phyloP scores from a whole-genome alignment of 2,888 invertebrate genomes.

The Ichneumoninae sp. region DNA sequence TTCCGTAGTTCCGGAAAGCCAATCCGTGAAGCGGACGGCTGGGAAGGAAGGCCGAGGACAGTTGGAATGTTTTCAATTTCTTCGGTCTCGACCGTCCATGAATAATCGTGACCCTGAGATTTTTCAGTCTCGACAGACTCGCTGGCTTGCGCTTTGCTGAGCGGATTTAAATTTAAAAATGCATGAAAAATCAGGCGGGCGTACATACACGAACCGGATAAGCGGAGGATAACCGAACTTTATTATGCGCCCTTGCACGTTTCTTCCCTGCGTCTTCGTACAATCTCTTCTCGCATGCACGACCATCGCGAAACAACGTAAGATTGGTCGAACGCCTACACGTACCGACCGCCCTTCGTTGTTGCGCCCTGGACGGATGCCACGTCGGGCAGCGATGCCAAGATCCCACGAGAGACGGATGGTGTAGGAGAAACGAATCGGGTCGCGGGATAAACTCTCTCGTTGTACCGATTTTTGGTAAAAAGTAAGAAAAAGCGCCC shows the following conservation, averaged over 20 bases:
- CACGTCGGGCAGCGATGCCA: conserved; percentile 45
- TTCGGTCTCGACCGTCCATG: conserved; percentile 17
- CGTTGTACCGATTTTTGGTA: conserved; percentile 31
- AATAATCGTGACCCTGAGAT: conserved; percentile 41
- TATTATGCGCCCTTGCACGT: conserved; percentile 53
- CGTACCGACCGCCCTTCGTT: conserved; percentile 23
- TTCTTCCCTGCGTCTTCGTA: background rate
- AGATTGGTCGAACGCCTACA: conserved; percentile 47
- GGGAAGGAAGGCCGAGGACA: background rate
- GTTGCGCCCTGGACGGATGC: conserved; percentile 54
- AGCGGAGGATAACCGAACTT: conserved; percentile 41
- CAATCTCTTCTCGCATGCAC: conserved; percentile 59
- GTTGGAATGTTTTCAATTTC: conserved; percentile 33
- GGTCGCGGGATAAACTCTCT: conserved; percentile 13
- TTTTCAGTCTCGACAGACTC: conserved; percentile 4
- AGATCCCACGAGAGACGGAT: conserved; percentile 30
- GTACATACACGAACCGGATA: background rate
- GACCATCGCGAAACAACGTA: conserved; percentile 50
- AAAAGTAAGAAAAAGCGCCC: conserved; percentile 17
- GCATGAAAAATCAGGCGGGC: conserved; percentile 24
- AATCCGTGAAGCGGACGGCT: background rate
- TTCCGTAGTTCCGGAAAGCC: background rate
- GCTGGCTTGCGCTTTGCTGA: conserved; percentile 11
- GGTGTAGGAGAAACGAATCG: conserved; percentile 16
- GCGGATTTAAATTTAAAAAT: conserved; percentile 56